Base-by-base conservation (phyloP, 2,888 invertebrate genomes). In the Ariolimax columbianus region DNA sequence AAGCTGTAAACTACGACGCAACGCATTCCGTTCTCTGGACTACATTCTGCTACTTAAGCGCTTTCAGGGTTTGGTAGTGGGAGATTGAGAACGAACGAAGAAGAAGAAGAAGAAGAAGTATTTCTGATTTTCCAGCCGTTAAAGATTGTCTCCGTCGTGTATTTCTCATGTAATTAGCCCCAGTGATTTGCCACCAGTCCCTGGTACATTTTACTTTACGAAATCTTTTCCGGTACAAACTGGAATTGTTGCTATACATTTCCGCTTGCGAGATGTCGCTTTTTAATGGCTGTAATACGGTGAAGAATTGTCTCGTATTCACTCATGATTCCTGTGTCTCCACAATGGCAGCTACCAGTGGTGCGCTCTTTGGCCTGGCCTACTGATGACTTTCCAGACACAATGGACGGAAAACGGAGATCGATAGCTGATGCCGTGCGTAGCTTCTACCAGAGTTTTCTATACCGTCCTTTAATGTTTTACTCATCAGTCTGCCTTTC, bases 401-500 rank as follows among this genome's bases (percentile, higher is more conserved):
- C 80, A 70, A 80, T 66, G 30, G 36, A 43, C 66, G 26, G 6
- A 59, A 59, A 38, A 23, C 19, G 30, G 26, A 47, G 80, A 80
- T 80, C 80, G 80, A 80, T 80, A 43, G 14, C 26, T 43, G 23
- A 4, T 66, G 63, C 40, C 79, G 66, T n/a, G 66, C 66, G 63
- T 66, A 79, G 59, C 63, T 55, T 78, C 63, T 47, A 68, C 47
- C 70, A 80, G 14, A 47, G 70, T 43, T 40, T 63, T 33, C 70
- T 51, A 80, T 80, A 80, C 36, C 33, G 47, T 43, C 51, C 70
- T 47, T 68, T 68, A 40, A 43, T 80, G 40, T 80, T 80, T 80
- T 66, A 80, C 47, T 36, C 80, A 80, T 80, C 80, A 80, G 36
- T 30, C 40, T 14, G 66, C 79, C n/a, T 63, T 38, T 79, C 79